phyloP scores from a whole-genome alignment of 2,113 vertebrate species.

The Scomber japonicus region DNA sequence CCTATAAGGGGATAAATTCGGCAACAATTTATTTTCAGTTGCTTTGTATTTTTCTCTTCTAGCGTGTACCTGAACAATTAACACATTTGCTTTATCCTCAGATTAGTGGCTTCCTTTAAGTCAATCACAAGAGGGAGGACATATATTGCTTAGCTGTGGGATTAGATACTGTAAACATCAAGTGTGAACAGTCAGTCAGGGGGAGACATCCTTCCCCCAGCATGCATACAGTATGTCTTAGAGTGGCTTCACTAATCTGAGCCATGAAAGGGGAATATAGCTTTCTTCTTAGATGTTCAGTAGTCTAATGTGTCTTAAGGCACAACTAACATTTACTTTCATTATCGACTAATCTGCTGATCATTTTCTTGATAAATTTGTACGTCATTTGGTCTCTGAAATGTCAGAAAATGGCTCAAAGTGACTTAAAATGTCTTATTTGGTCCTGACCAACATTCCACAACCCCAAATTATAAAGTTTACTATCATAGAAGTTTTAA shows the following conservation, averaged over 20 bases:
- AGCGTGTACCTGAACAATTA: not conserved
- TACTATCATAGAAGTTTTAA: no score
- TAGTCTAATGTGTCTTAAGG: not conserved
- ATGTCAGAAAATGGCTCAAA: no score
- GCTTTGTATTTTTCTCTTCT: conserved; percentile 6
- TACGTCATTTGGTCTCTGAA: no score
- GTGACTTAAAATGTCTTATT: no score
- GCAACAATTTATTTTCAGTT: not conserved
- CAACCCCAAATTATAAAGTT: no score
- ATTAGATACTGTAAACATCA: not conserved
- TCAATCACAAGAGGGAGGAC: not conserved
- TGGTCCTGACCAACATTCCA: no score
- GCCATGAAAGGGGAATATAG: not conserved
- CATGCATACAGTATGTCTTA: not conserved
- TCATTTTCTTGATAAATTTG: no score
- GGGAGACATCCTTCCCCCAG: not conserved
- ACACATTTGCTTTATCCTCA: not conserved
- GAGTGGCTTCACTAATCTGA: not conserved
- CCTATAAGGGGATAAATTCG: not conserved
- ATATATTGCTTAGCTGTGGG: not conserved
- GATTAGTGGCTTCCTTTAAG: not conserved
- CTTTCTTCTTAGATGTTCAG: not conserved
- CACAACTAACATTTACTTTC: no score
- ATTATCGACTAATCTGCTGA: no score
- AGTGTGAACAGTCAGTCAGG: not conserved